A percentile compares a stretch with the other conserved stretches of the same genome.
phyloP scores from a whole-genome alignment of 2,797 vertebrate genomes.

The Channa striata region DNA sequence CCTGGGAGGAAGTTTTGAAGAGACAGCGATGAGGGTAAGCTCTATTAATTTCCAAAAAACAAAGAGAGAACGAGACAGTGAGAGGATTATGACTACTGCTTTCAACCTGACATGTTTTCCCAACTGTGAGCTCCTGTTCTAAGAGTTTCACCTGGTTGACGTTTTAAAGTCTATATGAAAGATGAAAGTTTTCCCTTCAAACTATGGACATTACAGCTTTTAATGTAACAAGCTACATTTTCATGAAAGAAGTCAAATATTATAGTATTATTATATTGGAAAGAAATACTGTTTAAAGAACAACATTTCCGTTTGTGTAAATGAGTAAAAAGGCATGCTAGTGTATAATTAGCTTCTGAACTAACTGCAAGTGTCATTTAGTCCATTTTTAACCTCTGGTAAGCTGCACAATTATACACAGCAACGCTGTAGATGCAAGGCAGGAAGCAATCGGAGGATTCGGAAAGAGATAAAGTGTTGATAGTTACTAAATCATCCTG shows the following conservation, averaged over 20 bases:
- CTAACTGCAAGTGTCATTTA: constrained; percentile 30
- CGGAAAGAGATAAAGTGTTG: constrained; percentile 54
- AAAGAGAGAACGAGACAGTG: constrained; percentile 48
- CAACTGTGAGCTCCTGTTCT: neutral
- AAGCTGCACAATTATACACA: constrained; percentile 35
- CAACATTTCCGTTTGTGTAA: constrained; percentile 36
- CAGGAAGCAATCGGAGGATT: constrained; percentile 58
- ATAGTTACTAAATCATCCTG: constrained; percentile 68
- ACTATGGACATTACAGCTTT: neutral
- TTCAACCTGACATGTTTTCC: constrained; percentile 3
- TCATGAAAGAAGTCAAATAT: constrained; percentile 1
- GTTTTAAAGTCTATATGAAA: neutral
- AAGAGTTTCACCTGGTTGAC: neutral
- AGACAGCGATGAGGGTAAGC: constrained; percentile 33
- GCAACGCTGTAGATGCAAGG: constrained; percentile 36
- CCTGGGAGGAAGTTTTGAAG: constrained; percentile 40
- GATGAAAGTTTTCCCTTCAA: neutral
- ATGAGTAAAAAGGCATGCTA: constrained; percentile 23
- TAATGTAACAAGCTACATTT: neutral
- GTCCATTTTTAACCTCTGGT: constrained; percentile 23
- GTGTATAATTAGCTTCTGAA: constrained; percentile 46
- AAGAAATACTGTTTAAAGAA: neutral
- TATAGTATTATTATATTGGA: too few species aligned
- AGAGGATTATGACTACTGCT: constrained; percentile 52
- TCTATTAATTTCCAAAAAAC: constrained; percentile 59